Conservation (phyloP, 2,797 vertebrate species). For the Chiloscyllium punctatum region DNA sequence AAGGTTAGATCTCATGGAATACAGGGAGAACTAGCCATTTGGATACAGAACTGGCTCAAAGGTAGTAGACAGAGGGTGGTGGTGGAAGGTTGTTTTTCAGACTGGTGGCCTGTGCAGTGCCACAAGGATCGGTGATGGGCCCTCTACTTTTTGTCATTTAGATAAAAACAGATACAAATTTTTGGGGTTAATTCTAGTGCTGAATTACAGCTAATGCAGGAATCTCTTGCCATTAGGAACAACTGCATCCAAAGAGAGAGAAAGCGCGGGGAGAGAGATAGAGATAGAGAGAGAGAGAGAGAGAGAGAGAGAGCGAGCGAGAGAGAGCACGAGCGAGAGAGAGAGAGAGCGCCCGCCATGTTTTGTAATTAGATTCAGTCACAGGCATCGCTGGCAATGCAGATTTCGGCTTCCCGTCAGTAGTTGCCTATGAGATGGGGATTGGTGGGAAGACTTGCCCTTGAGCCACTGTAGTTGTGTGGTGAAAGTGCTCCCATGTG, state of each 20-base stretch:
- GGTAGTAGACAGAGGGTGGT: too few relatives aligned
- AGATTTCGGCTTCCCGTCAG: neutral
- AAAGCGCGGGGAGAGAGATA: neutral
- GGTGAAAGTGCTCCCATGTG: neutral
- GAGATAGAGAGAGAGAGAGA: neutral
- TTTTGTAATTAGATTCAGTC: neutral
- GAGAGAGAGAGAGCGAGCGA: neutral
- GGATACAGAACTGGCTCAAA: too few relatives aligned
- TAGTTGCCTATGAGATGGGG: neutral
- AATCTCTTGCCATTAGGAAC: neutral
- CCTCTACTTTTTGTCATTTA: too few relatives aligned
- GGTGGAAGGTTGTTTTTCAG: too few relatives aligned
- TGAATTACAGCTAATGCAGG: neutral
- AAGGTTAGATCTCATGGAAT: too few relatives aligned
- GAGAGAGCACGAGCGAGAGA: too few relatives aligned
- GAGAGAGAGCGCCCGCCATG: neutral
- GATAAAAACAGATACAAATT: neutral
- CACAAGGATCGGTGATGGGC: too few relatives aligned
- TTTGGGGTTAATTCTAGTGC: neutral
- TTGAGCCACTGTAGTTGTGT: neutral
- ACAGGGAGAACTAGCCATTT: too few relatives aligned
- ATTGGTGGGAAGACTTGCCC: neutral
- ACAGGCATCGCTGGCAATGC: neutral
- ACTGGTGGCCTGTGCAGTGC: too few relatives aligned
- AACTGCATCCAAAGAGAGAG: neutral